Evolutionary conservation across 2,113 vertebrate species (phyloP).

Genomic region (Siniperca chuatsi): DNA sequence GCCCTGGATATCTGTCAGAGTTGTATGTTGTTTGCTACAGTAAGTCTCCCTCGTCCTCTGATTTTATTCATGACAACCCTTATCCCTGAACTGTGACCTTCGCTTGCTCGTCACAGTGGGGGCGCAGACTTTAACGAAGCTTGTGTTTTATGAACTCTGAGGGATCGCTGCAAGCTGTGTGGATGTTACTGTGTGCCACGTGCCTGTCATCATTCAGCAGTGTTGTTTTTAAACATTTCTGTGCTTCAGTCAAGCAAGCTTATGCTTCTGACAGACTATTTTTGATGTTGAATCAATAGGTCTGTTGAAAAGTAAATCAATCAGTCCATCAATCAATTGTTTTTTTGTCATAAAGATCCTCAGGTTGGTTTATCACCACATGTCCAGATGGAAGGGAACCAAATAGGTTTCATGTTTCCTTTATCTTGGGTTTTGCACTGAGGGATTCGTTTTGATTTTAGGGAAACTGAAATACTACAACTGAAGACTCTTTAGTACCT

Average conservation of each 20-base stretch:
- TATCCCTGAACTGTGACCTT: conserved; percentile 68
- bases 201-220: conserved; percentile 74
- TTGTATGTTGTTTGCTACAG: conserved; percentile 37
- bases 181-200: conserved; percentile 67
- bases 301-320: conserved; percentile 54
- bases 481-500: conserved; percentile 71
- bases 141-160: conserved; percentile 74
- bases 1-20: no score
- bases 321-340: conserved; percentile 48
- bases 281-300: conserved; percentile 36
- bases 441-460: conserved; percentile 71
- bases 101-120: conserved; percentile 66
- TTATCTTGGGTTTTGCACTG: conserved; percentile 72
- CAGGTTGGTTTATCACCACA: conserved; percentile 67
- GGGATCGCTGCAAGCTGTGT: conserved; percentile 63
- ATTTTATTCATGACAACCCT: conserved; percentile 56
- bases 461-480: conserved; percentile 61
- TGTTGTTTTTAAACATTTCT: conserved; percentile 65
- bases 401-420: conserved; percentile 53
- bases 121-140: conserved; percentile 67
- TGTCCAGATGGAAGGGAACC: conserved; percentile 66
- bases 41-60: conserved; percentile 32
- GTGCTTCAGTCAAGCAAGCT: conserved; percentile 46
- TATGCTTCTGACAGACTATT: conserved; percentile 35
- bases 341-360: conserved; percentile 45